A percentile compares a stretch with the other conserved stretches of the same genome.
phyloP scores from a whole-genome alignment of 2,797 vertebrate genomes.

The Gephyroberyx darwinii region DNA sequence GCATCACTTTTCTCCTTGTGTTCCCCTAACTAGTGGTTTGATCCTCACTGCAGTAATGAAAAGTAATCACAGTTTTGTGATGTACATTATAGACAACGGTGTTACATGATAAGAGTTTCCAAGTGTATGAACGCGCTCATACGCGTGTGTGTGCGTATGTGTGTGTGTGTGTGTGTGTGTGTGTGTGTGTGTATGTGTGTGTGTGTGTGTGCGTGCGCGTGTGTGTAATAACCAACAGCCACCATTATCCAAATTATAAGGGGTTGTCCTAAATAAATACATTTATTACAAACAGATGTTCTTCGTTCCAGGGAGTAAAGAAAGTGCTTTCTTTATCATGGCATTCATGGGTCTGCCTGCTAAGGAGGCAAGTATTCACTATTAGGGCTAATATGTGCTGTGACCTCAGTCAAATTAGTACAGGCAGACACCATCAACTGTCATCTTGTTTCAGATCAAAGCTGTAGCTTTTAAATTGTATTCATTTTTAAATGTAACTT shows the following conservation, averaged over 20 bases:
- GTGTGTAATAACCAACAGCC: no score
- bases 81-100: slow-evolving; percentile 48
- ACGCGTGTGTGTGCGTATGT: slow-evolving; percentile 12
- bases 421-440: neutral
- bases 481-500: no score
- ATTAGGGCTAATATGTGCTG: neutral
- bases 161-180: slow-evolving; percentile 15
- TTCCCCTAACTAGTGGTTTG: slow-evolving; percentile 28
- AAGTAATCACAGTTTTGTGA: slow-evolving; percentile 73
- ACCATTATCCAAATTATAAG: slow-evolving; percentile 14
- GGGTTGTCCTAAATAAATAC: slow-evolving; percentile 43
- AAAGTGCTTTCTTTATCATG: slow-evolving; percentile 19
- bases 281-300: slow-evolving; percentile 55
- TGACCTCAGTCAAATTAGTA: neutral
- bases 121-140: neutral
- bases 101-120: slow-evolving; percentile 27
- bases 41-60: slow-evolving; percentile 65
- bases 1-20: neutral
- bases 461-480: neutral
- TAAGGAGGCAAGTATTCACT: neutral
- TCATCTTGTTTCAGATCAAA: neutral
- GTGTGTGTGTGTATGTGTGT: slow-evolving; percentile 7
- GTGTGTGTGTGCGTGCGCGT: slow-evolving; percentile 8
- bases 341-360: neutral
- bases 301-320: slow-evolving; percentile 13